phyloP scores from a whole-genome alignment of 30 jellyfish, hydroid and myxozoan genomes.

The Sanderia malayensis region DNA sequence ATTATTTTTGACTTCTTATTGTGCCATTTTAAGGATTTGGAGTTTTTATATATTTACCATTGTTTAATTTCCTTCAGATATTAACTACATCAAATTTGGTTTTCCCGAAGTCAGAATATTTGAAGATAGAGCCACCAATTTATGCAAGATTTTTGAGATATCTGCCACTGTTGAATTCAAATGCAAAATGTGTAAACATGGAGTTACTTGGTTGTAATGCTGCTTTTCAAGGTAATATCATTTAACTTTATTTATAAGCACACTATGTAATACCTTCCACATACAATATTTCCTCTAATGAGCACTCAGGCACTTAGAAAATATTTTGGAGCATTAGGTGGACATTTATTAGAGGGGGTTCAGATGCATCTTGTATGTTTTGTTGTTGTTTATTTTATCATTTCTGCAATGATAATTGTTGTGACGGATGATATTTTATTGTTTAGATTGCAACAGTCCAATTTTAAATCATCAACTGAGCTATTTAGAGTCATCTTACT shows the following conservation, averaged over 20 bases:
- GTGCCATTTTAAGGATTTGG: too few species aligned
- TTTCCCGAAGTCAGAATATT: not conserved
- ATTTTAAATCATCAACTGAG: not conserved
- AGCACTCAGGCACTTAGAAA: not conserved
- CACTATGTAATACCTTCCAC: not conserved
- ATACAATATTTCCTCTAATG: not conserved
- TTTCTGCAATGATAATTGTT: not conserved
- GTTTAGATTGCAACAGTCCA: not conserved
- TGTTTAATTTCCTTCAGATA: too few species aligned
- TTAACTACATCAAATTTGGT: not conserved
- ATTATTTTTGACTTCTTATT: not conserved
- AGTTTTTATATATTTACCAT: too few species aligned
- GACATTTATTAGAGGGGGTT: too few species aligned
- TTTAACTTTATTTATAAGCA: too few species aligned
- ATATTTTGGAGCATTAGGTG: not conserved
- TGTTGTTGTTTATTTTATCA: not conserved
- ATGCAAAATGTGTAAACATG: not conserved
- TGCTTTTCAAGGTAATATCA: not conserved
- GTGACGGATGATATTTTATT: not conserved
- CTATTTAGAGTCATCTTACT: not conserved
- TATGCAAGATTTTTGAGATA: not conserved
- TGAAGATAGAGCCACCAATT: not conserved
- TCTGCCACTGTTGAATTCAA: not conserved
- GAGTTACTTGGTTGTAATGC: not conserved
- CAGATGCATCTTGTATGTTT: not conserved